Evolutionary conservation across 1,140 invertebrate genomes (phyloP), one percentile per base, ranked within the genome.

Genomic region (Dinoponera quadriceps): DNA sequence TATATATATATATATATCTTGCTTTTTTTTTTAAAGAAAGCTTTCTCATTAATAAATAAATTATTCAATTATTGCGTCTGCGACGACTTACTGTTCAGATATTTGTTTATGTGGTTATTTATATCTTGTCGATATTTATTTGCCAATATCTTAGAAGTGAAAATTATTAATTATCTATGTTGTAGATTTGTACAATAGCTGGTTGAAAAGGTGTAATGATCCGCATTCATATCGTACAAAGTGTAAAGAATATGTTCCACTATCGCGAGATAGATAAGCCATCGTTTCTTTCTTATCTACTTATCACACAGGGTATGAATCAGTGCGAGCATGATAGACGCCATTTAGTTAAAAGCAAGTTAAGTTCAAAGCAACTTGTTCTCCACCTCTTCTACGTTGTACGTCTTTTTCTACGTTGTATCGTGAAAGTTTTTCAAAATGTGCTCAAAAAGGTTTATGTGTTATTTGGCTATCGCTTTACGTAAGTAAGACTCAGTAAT

Each of bases 391-490:
- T n/a, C n/a, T n/a, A n/a, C n/a, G n/a, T n/a, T n/a, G n/a, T n/a
- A n/a, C n/a, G n/a, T 59, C 16, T 9, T 57, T 71, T 59, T 11
- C 29, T 16, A 44, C 2, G 2, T 22, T 14, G 2, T 51, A 33
- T 27, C 44, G 27, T 49, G 25, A 18, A 63, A 44, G 20, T 29
- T 57, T 74, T 80, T 51, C 2, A 91, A 90, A 86, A 93, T 93
- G 91, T 75, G 60, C 57, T 82, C 87, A 3, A 92, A 84, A 88
- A 92, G 65, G 18, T 27, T 90, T 63, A 27, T 93, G n/a, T 90
- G 87, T 66, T 93, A 92, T 66, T 65, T 94, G 16, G 74, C 91
- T n/a, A 74, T 94, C 49, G 90, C 88, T 49, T 87, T 94, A 14
- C 71, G 93, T 94, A 91, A 93, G 93, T 94, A 89, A 66, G 44